Percentiles rank a stretch among this genome's conserved stretches.
phyloP scores from a whole-genome alignment of 2,113 vertebrate species.

The Mastomys coucha region DNA sequence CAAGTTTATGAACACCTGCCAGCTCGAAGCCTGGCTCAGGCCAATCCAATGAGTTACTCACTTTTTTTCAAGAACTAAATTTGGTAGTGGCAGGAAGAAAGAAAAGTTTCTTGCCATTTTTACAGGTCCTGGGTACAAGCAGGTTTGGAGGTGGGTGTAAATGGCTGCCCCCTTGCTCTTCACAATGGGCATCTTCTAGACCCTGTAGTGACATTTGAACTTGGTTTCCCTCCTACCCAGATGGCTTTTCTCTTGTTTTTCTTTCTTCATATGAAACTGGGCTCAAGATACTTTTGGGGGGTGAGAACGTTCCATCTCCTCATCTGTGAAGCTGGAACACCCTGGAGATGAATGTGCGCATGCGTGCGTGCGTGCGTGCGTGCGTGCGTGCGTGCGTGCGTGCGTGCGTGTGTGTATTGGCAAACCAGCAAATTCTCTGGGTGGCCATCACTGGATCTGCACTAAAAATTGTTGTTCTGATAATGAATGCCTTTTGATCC shows the following conservation, averaged over 20 bases:
- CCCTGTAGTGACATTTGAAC: neutral
- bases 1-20: constrained; percentile 57
- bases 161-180: neutral
- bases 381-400: too few relatives aligned
- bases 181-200: neutral
- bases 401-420: neutral
- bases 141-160: neutral
- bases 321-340: constrained; percentile 23
- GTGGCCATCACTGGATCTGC: neutral
- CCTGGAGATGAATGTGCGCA: neutral
- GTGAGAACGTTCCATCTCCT: neutral
- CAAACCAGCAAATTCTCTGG: constrained; percentile 12
- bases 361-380: too few relatives aligned
- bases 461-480: neutral
- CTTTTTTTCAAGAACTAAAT: constrained; percentile 73
- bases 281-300: neutral
- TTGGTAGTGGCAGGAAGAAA: constrained; percentile 56
- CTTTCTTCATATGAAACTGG: neutral
- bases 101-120: constrained; percentile 5
- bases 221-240: neutral
- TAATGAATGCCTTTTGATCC: constrained; percentile 35
- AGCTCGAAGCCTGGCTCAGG: constrained; percentile 17
- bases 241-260: neutral
- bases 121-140: neutral
- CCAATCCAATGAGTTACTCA: constrained; percentile 62